Evolutionary conservation across 2,797 vertebrate genomes (phyloP).

Genomic region (Bryconaethiops microstoma): DNA sequence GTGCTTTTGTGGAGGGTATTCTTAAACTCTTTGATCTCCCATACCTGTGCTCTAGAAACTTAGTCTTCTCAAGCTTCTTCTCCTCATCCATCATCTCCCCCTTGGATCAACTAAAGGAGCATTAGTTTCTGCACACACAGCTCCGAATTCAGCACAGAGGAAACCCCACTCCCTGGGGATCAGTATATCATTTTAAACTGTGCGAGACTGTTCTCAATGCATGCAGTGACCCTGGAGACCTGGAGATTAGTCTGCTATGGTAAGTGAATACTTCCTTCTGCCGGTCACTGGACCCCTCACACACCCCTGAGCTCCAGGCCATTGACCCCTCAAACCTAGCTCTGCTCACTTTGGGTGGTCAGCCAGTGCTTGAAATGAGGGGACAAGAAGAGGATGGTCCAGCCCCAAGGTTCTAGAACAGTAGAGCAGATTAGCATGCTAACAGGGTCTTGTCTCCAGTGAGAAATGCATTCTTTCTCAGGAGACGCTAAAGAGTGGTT

Average conservation of each 20-base stretch:
- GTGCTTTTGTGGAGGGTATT: slow-evolving; percentile 7
- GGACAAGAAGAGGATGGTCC: neutral
- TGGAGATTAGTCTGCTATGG: slow-evolving; percentile 6
- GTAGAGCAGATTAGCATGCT: neutral
- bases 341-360: slow-evolving; percentile 42
- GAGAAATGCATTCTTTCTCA: slow-evolving; percentile 21
- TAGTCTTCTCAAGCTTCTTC: slow-evolving; percentile 5
- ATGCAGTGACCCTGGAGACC: slow-evolving; percentile 19
- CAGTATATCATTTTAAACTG: slow-evolving; percentile 28
- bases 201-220: slow-evolving; percentile 18
- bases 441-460: neutral
- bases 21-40: slow-evolving; percentile 46
- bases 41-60: slow-evolving; percentile 36
- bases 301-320: slow-evolving; percentile 6
- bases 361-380: neutral
- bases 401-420: neutral
- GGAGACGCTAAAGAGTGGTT: slow-evolving; percentile 10
- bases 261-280: slow-evolving; percentile 37
- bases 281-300: slow-evolving; percentile 6
- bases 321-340: neutral
- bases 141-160: neutral
- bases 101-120: slow-evolving; percentile 6
- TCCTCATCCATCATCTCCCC: slow-evolving; percentile 28
- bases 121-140: neutral
- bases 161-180: slow-evolving; percentile 18